A percentile compares a stretch with the other conserved stretches of the same genome.
Conservation (phyloP, 2,797 vertebrate genomes). For the Dallia pectoralis region DNA sequence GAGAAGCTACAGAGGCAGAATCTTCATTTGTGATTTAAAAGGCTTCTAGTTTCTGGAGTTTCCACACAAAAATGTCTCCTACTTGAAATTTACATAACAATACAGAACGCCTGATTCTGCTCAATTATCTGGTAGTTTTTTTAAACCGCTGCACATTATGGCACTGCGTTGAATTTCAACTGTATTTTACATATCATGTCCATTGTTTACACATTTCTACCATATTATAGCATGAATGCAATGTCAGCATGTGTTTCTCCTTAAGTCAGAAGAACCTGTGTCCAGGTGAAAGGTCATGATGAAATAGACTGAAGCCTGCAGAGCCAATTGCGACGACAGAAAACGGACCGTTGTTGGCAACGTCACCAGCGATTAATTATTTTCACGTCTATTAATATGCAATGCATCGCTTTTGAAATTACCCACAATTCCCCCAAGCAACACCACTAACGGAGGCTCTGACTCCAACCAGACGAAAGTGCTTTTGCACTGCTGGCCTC, state of each 20-base stretch:
- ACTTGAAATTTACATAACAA: too few relatives aligned
- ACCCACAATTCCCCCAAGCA: slow-evolving; percentile 53
- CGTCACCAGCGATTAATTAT: slow-evolving; percentile 58
- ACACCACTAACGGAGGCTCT: slow-evolving; percentile 56
- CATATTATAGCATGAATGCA: too few relatives aligned
- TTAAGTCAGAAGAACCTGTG: neutral
- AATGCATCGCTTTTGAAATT: slow-evolving; percentile 61
- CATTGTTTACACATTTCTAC: too few relatives aligned
- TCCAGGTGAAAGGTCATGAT: slow-evolving; percentile 23
- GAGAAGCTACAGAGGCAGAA: too few relatives aligned
- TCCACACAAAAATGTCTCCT: neutral
- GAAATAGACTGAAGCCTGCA: slow-evolving; percentile 28
- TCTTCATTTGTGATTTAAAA: too few relatives aligned
- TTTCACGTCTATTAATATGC: slow-evolving; percentile 62
- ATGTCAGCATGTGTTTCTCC: too few relatives aligned
- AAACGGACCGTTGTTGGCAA: slow-evolving; percentile 51
- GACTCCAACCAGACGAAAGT: slow-evolving; percentile 64
- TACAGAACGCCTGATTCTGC: too few relatives aligned
- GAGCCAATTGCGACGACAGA: slow-evolving; percentile 28
- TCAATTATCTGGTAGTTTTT: too few relatives aligned
- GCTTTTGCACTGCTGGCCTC: slow-evolving; percentile 39
- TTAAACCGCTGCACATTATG: too few relatives aligned
- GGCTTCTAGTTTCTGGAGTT: too few relatives aligned
- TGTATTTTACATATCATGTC: too few relatives aligned
- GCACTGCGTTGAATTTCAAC: too few relatives aligned